Percentiles rank a stretch among this genome's conserved stretches.
phyloP scores from a whole-genome alignment of 2,113 vertebrate genomes.

The Phrynocephalus versicolor region DNA sequence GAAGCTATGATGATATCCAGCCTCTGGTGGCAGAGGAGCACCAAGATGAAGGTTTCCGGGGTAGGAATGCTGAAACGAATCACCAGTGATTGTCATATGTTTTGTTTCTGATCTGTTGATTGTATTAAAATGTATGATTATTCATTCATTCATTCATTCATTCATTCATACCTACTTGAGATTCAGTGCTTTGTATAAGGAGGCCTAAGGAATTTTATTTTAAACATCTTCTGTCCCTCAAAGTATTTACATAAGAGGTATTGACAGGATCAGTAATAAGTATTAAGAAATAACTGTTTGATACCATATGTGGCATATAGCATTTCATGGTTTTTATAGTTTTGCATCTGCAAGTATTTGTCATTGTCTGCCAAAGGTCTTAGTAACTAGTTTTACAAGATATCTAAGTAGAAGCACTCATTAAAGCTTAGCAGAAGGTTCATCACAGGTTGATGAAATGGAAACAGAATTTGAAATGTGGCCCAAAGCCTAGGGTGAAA shows the following conservation, averaged over 20 bases:
- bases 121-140: too few species aligned
- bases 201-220: not conserved
- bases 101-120: too few species aligned
- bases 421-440: not conserved
- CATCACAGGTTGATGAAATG: not conserved
- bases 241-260: not conserved
- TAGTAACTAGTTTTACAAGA: not conserved
- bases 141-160: too few species aligned
- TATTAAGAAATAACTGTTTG: not conserved
- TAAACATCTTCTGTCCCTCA: too few species aligned
- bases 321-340: not conserved
- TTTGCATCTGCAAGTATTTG: constrained; percentile 19
- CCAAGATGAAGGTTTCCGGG: not conserved
- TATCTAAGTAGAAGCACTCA: not conserved
- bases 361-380: not conserved
- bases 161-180: not conserved
- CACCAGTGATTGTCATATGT: too few species aligned
- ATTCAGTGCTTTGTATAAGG: not conserved
- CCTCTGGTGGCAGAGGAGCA: too few species aligned
- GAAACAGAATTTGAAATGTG: not conserved
- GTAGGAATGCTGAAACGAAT: not conserved
- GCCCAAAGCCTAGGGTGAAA: not conserved
- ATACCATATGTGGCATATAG: not conserved
- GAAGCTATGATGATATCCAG: too few species aligned
- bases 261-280: not conserved